Conservation (phyloP, 2,888 invertebrate genomes). For the Nephrotoma flavescens region DNA sequence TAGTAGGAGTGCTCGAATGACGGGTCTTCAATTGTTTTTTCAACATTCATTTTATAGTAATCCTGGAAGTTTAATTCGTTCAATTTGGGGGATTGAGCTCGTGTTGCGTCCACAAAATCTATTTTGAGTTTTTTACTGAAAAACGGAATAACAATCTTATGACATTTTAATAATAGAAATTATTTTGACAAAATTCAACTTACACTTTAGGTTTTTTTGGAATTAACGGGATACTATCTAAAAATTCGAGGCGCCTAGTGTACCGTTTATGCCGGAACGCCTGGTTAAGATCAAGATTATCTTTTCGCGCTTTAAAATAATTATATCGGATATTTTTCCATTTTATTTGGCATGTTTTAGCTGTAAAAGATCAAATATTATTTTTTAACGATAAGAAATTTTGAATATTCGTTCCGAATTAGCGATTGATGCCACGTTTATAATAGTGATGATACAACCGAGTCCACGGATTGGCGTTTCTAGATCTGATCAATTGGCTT, state of each 20-base stretch:
- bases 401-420: neutral
- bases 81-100: neutral
- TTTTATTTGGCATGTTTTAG: neutral
- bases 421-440: no score
- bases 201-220: neutral
- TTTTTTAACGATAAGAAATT: neutral
- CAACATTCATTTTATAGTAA: neutral
- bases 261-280: neutral
- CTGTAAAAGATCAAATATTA: neutral
- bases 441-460: no score
- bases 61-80: neutral
- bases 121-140: neutral
- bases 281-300: neutral
- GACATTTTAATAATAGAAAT: neutral
- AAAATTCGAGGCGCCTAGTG: neutral
- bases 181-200: neutral
- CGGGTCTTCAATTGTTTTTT: neutral
- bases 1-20: neutral
- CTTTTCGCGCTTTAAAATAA: neutral
- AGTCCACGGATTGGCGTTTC: no score
- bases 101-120: neutral
- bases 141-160: neutral
- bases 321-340: neutral
- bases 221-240: neutral
- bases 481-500: no score